These are phyloP conservation scores for Bujurquina vittata DNA, from an alignment of 2,113 vertebrate genomes.

Conservation along the genomic window DNA sequence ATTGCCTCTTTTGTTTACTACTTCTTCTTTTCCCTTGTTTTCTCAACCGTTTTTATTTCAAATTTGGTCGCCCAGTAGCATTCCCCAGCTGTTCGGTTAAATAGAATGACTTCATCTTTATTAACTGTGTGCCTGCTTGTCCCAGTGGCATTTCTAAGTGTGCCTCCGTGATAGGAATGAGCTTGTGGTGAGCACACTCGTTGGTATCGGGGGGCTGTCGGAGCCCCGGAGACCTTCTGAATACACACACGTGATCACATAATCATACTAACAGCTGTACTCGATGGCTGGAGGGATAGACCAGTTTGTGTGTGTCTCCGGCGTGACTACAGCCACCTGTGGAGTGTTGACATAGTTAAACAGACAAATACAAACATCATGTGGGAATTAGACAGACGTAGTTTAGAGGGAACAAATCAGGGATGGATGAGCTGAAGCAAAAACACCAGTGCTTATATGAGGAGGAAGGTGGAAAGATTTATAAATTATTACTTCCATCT, in stretches of 20 bases:
- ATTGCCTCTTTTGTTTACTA: neutral
- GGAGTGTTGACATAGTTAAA: constrained; percentile 62
- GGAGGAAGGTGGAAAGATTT: neutral
- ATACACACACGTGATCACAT: constrained; percentile 37
- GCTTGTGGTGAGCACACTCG: constrained; percentile 55
- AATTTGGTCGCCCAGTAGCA: neutral
- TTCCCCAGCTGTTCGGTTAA: constrained; percentile 1
- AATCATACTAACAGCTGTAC: constrained; percentile 63
- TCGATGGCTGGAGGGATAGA: constrained; percentile 20
- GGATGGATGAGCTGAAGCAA: neutral
- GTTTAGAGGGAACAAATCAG: neutral
- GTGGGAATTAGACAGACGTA: constrained; percentile 28
- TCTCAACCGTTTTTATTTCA: neutral
- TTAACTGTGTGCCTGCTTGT: constrained; percentile 1
- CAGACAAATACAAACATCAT: constrained; percentile 25
- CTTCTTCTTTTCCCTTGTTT: neutral
- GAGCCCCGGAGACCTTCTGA: constrained; percentile 31
- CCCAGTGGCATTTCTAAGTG: constrained; percentile 20
- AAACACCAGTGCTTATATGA: neutral
- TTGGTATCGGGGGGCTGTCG: constrained; percentile 42
- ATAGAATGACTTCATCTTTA: neutral
- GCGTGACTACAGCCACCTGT: constrained; percentile 59
- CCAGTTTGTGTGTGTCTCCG: constrained; percentile 30
- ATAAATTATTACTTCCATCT: neutral
- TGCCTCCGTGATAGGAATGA: constrained; percentile 35